Conservation (phyloP, 2,113 vertebrate species). For the Anarhynchus alexandrinus region DNA sequence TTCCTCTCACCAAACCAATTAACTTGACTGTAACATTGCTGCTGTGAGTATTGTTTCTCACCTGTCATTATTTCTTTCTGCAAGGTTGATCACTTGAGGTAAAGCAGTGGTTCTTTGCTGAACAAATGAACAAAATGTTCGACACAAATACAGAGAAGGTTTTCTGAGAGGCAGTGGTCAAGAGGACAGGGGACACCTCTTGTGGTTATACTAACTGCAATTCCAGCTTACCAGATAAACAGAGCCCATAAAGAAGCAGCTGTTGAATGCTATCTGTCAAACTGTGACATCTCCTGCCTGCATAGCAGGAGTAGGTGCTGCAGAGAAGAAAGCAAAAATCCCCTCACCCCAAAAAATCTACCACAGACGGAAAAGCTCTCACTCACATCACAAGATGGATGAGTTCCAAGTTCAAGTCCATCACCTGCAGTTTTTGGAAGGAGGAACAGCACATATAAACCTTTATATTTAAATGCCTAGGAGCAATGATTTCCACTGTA, state of each 20-base stretch:
- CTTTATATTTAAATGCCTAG: background rate
- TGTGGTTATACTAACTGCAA: background rate
- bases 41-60: background rate
- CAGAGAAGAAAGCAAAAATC: background rate
- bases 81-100: background rate
- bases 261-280: background rate
- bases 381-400: background rate
- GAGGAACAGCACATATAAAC: background rate
- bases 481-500: background rate
- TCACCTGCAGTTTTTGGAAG: background rate
- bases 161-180: background rate
- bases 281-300: background rate
- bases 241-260: background rate
- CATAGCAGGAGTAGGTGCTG: background rate
- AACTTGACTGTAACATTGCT: background rate
- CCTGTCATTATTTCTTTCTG: background rate
- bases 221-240: background rate
- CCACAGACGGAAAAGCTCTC: background rate
- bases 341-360: background rate
- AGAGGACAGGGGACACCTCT: background rate
- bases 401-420: background rate
- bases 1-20: background rate
- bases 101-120: background rate
- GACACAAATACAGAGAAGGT: background rate
- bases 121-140: background rate